A percentile compares a stretch with the other conserved stretches of the same genome.
phyloP scores from a whole-genome alignment of 1,140 invertebrate species.

The Philopotamus ludificatus region DNA sequence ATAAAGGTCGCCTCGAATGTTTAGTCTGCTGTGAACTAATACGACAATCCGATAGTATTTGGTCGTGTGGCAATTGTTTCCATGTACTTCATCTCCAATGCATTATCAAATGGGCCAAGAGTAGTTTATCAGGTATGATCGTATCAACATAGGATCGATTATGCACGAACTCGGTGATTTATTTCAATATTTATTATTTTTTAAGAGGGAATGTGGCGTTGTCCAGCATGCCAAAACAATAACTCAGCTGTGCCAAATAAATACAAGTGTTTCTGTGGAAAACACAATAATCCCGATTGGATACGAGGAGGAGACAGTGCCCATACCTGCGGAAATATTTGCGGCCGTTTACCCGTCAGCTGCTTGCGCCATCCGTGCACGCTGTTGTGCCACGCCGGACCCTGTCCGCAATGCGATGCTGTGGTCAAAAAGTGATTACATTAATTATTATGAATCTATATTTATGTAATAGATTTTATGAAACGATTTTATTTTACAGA shows the following conservation, averaged over 20 bases:
- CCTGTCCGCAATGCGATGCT: conserved; percentile 77
- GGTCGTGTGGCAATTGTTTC: conserved; percentile 89
- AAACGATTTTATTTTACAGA: conserved; percentile 44
- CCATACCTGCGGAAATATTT: conserved; percentile 87
- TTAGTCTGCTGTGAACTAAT: conserved; percentile 89
- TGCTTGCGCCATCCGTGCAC: conserved; percentile 82
- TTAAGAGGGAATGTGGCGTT: conserved; percentile 81
- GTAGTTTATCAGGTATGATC: conserved; percentile 67
- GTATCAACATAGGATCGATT: neutral
- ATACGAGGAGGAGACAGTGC: conserved; percentile 70
- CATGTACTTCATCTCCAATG: conserved; percentile 89
- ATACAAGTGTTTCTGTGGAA: conserved; percentile 85
- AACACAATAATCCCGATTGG: conserved; percentile 69
- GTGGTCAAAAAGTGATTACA: conserved; percentile 52
- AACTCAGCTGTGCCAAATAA: conserved; percentile 65
- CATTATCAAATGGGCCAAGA: conserved; percentile 86
- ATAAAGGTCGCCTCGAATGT: conserved; percentile 79
- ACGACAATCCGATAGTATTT: conserved; percentile 74
- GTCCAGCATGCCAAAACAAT: conserved; percentile 85
- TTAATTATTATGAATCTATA: neutral
- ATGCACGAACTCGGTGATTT: neutral
- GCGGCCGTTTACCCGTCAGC: conserved; percentile 61
- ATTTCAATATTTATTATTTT: conserved; percentile 21
- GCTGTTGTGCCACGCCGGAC: conserved; percentile 87
- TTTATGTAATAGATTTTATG: neutral